Conservation (phyloP, 2,113 vertebrate genomes). For the Eretmochelys imbricata region DNA sequence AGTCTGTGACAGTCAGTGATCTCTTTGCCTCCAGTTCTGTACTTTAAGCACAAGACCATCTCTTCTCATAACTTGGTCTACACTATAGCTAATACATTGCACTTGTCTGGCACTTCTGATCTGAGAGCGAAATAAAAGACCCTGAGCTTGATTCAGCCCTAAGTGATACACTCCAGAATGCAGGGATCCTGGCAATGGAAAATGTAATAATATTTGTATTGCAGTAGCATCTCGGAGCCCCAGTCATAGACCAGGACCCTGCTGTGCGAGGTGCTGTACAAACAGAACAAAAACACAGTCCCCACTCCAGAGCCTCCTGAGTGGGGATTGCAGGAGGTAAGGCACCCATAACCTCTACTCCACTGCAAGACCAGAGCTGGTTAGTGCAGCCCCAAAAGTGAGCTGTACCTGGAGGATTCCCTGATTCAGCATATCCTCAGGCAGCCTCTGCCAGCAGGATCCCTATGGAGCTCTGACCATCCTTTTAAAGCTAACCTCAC, state of each 20-base stretch:
- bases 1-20: neutral
- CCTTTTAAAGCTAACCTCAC: neutral
- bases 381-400: neutral
- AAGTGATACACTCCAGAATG: neutral
- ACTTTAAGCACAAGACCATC: neutral
- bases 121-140: neutral
- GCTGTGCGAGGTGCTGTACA: neutral
- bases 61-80: neutral
- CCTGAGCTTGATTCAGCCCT: conserved; percentile 13
- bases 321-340: neutral
- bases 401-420: neutral
- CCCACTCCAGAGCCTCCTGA: neutral
- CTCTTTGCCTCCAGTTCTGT: neutral
- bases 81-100: neutral
- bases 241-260: neutral
- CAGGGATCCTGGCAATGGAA: neutral
- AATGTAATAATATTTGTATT: neutral
- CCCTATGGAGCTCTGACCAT: neutral
- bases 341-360: neutral
- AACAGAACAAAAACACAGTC: neutral
- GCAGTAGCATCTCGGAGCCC: neutral
- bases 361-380: neutral
- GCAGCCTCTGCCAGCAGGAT: neutral
- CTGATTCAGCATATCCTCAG: neutral
- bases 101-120: neutral